Evolutionary conservation across 2,888 invertebrate genomes (phyloP).

Genomic region (Sthenelais limicola): DNA sequence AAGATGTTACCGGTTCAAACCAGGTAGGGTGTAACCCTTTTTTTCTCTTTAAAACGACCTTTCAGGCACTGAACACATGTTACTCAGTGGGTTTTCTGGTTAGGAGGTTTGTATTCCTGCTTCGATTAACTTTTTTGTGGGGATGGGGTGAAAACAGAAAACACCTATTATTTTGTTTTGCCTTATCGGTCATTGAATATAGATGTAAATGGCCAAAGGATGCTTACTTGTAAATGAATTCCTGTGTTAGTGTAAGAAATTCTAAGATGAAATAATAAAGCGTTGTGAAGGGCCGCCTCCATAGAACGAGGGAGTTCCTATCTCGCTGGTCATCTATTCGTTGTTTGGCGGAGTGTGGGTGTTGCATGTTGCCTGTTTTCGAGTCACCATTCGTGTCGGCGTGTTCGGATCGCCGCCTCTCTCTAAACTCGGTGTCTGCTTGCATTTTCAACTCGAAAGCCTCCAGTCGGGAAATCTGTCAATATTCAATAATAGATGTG

Average conservation of each 20-base stretch:
- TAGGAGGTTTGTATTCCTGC: too few relatives aligned
- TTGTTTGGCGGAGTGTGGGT: not conserved
- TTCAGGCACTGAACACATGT: too few relatives aligned
- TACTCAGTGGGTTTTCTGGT: too few relatives aligned
- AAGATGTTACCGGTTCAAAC: too few relatives aligned
- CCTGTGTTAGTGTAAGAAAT: conserved; percentile 76
- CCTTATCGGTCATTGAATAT: too few relatives aligned
- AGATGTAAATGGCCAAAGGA: not conserved
- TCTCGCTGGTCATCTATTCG: conserved; percentile 69
- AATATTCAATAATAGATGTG: too few relatives aligned
- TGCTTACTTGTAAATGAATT: conserved; percentile 45
- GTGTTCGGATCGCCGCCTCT: conserved; percentile 5
- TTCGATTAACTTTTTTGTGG: too few relatives aligned
- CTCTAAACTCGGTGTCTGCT: conserved; percentile 10
- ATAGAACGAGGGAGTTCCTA: conserved; percentile 81
- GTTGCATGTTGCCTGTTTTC: not conserved
- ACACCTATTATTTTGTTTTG: too few relatives aligned
- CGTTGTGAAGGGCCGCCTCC: conserved; percentile 86
- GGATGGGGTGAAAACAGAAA: too few relatives aligned
- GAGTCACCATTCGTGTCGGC: conserved; percentile 26
- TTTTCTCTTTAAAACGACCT: too few relatives aligned
- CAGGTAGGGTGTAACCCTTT: too few relatives aligned
- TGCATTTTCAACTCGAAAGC: conserved; percentile 34
- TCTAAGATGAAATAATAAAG: conserved; percentile 86
- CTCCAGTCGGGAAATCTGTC: conserved; percentile 27